Evolutionary conservation across 2,113 vertebrate species (phyloP), one percentile per base, ranked within the genome.

Genomic region (Rynchops niger): DNA sequence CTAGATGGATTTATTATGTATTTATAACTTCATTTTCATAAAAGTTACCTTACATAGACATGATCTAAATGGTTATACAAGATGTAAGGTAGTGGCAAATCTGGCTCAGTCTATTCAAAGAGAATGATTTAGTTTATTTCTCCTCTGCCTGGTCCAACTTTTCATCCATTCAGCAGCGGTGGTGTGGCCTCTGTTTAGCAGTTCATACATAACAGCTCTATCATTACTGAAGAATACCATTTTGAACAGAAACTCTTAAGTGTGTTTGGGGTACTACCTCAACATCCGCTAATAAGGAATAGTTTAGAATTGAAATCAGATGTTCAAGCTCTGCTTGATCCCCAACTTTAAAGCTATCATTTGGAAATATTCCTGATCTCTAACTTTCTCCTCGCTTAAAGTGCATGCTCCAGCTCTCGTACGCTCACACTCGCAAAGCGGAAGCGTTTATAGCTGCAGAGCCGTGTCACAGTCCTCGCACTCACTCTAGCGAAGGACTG

Each of bases 101-200:
- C 76, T 93, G 63, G 38, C 80, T 78, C 63, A 63, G n/a, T 23
- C 76, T 82, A 1, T 73, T 87, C 50, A 63, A 25, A 0, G 4
- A 58, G 70, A 85, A 50, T 89, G 30, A 87, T 94, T 94, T 94
- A 47, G 66, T 82, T 94, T 91, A 11, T 95, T 95, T 95, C 94
- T 91, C 34, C 53, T 94, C 65, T 49, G 21, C 49, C 49, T 84
- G 29, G 27, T 95, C 91, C 83, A 94, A 36, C 67, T 89, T 91
- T 38, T 26, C 53, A 62, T 69, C 84, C 20, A 12, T 45, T 93
- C 53, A 45, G 80, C 86, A 61, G 78, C 4, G 7, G 42, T 53
- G 38, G 45, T 53, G 62, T 58, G 53, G 62, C 86, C 70, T 73
- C 85, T 87, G 14, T 95, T 61, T 89, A 87, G 78, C 81, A 94